These are phyloP conservation scores for Sycobia sp. DNA, from an alignment of 1,140 invertebrate species.

Conservation along the genomic window DNA sequence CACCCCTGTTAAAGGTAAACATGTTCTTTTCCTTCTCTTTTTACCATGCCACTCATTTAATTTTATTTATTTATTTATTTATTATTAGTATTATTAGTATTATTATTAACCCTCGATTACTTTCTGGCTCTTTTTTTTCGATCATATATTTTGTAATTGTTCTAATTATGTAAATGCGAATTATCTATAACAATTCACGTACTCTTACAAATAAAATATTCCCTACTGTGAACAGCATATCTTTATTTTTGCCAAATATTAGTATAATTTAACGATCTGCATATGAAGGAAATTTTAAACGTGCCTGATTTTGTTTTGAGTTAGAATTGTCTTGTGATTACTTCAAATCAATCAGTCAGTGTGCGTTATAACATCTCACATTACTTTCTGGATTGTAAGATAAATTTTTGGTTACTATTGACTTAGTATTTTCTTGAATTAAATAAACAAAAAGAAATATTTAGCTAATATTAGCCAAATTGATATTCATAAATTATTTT, in stretches of 20 bases:
- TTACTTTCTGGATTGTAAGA: constrained; percentile 28
- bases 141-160: constrained; percentile 31
- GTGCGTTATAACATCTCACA: constrained; percentile 25
- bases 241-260: constrained; percentile 20
- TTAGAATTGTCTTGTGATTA: constrained; percentile 9
- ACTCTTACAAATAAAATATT: constrained; percentile 15
- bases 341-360: constrained; percentile 31
- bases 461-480: constrained; percentile 32
- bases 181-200: constrained; percentile 30
- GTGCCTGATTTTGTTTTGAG: neutral
- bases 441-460: constrained; percentile 26
- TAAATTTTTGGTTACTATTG: constrained; percentile 35
- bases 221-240: constrained; percentile 22
- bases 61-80: constrained; percentile 8
- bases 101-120: constrained; percentile 13
- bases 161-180: constrained; percentile 26
- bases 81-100: constrained; percentile 2
- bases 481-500: constrained; percentile 26
- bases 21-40: neutral
- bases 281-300: constrained; percentile 6
- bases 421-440: constrained; percentile 30
- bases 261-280: neutral
- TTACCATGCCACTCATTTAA: constrained; percentile 7
- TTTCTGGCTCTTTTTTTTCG: constrained; percentile 22
- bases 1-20: constrained; percentile 15